Conservation (phyloP, 2,797 vertebrate genomes). For the Muscicapa striata region DNA sequence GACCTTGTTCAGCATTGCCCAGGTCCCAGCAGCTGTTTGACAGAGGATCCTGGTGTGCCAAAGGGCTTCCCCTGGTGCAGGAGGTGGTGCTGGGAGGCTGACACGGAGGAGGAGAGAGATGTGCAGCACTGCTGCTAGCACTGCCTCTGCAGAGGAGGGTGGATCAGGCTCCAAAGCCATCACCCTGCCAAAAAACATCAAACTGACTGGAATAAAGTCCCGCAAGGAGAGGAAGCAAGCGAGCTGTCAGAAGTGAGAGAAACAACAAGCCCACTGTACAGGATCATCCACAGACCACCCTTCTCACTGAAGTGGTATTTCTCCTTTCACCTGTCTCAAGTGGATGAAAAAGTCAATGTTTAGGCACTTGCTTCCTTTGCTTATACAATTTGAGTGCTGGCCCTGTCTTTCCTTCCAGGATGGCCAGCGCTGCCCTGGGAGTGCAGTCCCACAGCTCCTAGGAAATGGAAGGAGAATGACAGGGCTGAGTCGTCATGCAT, state of each 20-base stretch:
- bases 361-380: neutral
- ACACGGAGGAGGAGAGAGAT: neutral
- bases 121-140: neutral
- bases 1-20: neutral
- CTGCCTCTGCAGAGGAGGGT: neutral
- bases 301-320: neutral
- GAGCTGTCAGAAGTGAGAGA: constrained; percentile 19
- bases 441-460: neutral
- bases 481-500: constrained; percentile 16
- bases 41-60: neutral
- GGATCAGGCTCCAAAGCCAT: neutral
- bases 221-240: neutral
- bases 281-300: constrained; percentile 17
- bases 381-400: neutral
- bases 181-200: constrained; percentile 21
- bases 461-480: constrained; percentile 3
- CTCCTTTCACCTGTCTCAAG: constrained; percentile 15
- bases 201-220: neutral
- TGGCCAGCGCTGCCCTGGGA: neutral
- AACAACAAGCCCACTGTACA: neutral
- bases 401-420: neutral
- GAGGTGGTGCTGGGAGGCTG: neutral
- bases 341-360: neutral
- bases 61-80: neutral
- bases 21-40: neutral